These are phyloP conservation scores for Trichogramma pretiosum DNA, from an alignment of 1,140 invertebrate genomes.

Conservation along the genomic window DNA sequence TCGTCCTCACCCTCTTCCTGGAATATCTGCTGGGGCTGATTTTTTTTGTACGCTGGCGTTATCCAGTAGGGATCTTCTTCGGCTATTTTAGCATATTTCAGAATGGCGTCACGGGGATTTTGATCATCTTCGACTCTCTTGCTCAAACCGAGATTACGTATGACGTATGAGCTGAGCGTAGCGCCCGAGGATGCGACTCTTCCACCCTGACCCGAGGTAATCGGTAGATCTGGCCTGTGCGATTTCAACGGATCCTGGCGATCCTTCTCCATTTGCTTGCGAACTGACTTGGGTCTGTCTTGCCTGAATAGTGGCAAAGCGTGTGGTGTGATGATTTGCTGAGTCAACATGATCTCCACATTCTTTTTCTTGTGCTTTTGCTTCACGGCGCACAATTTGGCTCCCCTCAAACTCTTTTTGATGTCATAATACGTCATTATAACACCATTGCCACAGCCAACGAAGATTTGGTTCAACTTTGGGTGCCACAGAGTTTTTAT, in stretches of 20 bases:
- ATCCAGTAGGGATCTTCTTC: conserved; percentile 97
- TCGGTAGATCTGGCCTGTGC: conserved; percentile 86
- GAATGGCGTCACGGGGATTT: conserved; percentile 91
- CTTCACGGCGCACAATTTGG: conserved; percentile 82
- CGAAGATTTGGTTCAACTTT: conserved; percentile 91
- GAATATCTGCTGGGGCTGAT: conserved; percentile 74
- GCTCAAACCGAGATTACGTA: conserved; percentile 85
- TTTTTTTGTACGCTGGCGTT: conserved; percentile 79
- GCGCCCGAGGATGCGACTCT: conserved; percentile 89
- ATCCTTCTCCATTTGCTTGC: conserved; percentile 88
- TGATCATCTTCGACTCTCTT: conserved; percentile 93
- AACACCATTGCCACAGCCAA: conserved; percentile 84
- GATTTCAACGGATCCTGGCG: conserved; percentile 88
- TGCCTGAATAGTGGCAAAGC: conserved; percentile 92
- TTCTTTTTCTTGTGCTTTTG: conserved; percentile 68
- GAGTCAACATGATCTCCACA: conserved; percentile 77
- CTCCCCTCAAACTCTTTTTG: conserved; percentile 76
- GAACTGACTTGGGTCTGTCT: conserved; percentile 79
- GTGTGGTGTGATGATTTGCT: conserved; percentile 96
- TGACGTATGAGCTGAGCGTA: conserved; percentile 94
- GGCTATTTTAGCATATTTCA: conserved; percentile 95
- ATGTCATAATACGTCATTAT: conserved; percentile 89
- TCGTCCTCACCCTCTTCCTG: conserved; percentile 54
- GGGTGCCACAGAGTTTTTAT: conserved; percentile 93
- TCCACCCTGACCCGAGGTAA: conserved; percentile 79